Evolutionary conservation across 2,797 vertebrate genomes (phyloP).

Genomic region (Caiman crocodilus): DNA sequence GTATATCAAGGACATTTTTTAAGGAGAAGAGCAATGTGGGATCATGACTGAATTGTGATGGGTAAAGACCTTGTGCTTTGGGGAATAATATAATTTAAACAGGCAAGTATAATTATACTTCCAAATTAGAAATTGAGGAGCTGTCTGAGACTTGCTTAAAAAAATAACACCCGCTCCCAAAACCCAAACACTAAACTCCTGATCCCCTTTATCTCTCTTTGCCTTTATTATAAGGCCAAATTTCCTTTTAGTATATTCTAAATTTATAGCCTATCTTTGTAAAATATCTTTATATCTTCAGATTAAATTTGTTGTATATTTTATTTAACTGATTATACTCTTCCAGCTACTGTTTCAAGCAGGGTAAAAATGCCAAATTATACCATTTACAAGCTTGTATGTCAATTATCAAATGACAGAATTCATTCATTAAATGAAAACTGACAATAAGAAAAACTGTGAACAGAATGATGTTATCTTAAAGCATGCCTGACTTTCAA

Average conservation of each 20-base stretch:
- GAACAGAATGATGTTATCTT: not conserved
- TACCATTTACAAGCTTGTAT: not conserved
- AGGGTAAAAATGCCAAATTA: not conserved
- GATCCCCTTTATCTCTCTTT: no score
- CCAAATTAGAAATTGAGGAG: no score
- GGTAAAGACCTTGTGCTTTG: not conserved
- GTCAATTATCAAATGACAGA: not conserved
- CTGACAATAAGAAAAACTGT: not conserved
- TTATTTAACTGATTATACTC: not conserved
- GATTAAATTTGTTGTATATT: not conserved
- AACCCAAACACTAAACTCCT: not conserved
- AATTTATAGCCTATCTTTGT: not conserved
- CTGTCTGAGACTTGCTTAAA: not conserved
- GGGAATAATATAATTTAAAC: constrained; percentile 10
- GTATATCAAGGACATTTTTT: not conserved
- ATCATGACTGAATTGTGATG: not conserved
- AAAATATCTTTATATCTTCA: not conserved
- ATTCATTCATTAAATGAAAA: not conserved
- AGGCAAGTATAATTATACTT: not conserved
- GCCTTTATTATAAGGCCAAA: no score
- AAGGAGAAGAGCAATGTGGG: not conserved
- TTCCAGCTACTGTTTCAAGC: not conserved
- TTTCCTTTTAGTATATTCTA: not conserved
- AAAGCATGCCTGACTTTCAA: not conserved
- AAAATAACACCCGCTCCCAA: no score